Percentiles rank a stretch among this genome's conserved stretches.
Conservation (phyloP, 1,140 invertebrate species). For the Cydia fagiglandana region DNA sequence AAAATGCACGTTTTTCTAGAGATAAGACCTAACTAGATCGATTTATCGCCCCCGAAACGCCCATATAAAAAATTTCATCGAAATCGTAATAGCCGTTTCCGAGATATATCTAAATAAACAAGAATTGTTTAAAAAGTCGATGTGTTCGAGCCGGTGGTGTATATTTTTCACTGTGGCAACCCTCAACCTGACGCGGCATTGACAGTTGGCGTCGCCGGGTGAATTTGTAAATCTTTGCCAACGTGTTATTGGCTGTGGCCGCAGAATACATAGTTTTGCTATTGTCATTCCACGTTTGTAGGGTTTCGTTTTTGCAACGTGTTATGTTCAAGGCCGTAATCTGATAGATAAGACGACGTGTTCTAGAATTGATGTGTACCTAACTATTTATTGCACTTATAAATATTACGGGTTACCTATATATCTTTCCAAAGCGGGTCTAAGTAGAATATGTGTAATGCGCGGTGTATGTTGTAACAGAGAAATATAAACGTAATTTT, state of each 20-base stretch:
- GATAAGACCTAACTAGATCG: no score
- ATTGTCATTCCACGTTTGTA: conserved; percentile 14
- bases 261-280: conserved; percentile 18
- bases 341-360: conserved; percentile 6
- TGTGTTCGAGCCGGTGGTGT: background rate
- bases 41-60: no score
- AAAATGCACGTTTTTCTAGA: no score
- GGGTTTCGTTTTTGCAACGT: conserved; percentile 11
- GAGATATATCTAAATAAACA: no score
- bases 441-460: no score
- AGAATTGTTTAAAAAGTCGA: no score
- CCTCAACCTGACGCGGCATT: background rate
- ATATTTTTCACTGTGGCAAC: background rate
- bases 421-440: no score
- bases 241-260: conserved; percentile 1
- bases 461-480: no score
- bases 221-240: conserved; percentile 19
- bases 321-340: conserved; percentile 9
- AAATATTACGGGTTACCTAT: background rate
- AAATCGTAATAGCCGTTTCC: no score
- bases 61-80: no score
- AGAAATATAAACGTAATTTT: background rate
- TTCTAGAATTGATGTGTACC: background rate
- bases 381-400: background rate
- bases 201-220: conserved; percentile 5